A percentile compares a stretch with the other conserved stretches of the same genome.
phyloP scores from a whole-genome alignment of 2,113 vertebrate genomes.

The Rhadina sibilatrix region DNA sequence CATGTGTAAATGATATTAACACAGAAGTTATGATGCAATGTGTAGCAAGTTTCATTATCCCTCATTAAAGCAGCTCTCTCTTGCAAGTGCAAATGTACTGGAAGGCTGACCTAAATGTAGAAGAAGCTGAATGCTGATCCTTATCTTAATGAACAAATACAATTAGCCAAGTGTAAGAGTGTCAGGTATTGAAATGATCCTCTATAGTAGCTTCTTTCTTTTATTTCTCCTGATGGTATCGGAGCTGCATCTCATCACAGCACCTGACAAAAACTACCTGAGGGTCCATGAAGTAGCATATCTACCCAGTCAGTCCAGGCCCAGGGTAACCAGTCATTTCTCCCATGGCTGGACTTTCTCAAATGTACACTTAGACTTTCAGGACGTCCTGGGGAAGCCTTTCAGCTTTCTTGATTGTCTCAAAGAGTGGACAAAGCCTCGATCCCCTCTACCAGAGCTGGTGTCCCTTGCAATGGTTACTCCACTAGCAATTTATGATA shows the following conservation, averaged over 20 bases:
- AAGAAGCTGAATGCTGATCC: conserved; percentile 53
- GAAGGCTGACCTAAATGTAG: conserved; percentile 61
- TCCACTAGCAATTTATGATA: not conserved
- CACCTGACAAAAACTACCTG: not conserved
- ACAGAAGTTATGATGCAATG: conserved; percentile 55
- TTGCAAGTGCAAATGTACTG: conserved; percentile 66
- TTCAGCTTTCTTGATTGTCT: not conserved
- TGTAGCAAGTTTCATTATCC: conserved; percentile 26
- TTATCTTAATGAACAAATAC: conserved; percentile 65
- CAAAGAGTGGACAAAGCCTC: not conserved
- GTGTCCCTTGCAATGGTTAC: not conserved
- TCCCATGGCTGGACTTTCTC: not conserved
- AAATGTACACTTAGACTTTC: not conserved
- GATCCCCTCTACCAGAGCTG: not conserved
- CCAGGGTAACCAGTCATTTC: not conserved
- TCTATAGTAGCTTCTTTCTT: conserved; percentile 49
- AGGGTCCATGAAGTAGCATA: not conserved
- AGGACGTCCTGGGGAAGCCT: not conserved
- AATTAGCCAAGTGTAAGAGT: conserved; percentile 59
- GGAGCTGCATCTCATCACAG: not conserved
- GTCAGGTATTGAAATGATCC: conserved; percentile 55
- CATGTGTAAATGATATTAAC: conserved; percentile 52
- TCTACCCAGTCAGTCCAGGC: not conserved
- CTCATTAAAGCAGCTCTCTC: conserved; percentile 55
- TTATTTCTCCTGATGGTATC: conserved; percentile 53